A percentile compares a stretch with the other conserved stretches of the same genome.
These are phyloP conservation scores for Nephrotoma appendiculata DNA, from an alignment of 2,888 invertebrate species.

Conservation along the genomic window DNA sequence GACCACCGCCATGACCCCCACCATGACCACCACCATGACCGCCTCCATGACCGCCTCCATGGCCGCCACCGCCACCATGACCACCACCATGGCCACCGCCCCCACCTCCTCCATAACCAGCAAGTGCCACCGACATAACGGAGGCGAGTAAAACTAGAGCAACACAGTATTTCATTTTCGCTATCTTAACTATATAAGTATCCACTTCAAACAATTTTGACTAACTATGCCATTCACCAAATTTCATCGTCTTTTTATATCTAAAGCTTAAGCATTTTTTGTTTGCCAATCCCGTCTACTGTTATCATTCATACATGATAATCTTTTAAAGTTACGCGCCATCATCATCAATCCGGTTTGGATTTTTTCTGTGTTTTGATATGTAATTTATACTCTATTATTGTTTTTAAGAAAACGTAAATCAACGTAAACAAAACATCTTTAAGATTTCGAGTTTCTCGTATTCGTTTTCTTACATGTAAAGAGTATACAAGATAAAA, in stretches of 20 bases:
- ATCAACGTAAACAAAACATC: background rate
- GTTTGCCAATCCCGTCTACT: background rate
- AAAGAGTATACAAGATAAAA: background rate
- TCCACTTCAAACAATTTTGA: background rate
- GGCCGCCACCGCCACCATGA: background rate
- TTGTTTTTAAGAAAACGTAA: background rate
- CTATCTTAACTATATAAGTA: background rate
- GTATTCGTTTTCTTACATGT: background rate
- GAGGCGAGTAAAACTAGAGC: background rate
- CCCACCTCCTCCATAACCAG: background rate
- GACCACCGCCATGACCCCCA: background rate
- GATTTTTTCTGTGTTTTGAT: background rate
- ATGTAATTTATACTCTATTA: background rate
- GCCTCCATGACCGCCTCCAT: background rate
- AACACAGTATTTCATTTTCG: background rate
- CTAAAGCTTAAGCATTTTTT: background rate
- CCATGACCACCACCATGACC: background rate
- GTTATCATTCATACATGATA: background rate
- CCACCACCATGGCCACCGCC: background rate
- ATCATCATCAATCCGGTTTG: background rate
- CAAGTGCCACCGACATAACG: background rate
- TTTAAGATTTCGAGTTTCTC: background rate
- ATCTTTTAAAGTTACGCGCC: background rate
- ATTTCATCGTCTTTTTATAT: background rate
- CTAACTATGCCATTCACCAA: background rate